These are phyloP conservation scores for Eulemur macaco DNA, from an alignment of 2,113 vertebrate genomes.

Conservation along the genomic window DNA sequence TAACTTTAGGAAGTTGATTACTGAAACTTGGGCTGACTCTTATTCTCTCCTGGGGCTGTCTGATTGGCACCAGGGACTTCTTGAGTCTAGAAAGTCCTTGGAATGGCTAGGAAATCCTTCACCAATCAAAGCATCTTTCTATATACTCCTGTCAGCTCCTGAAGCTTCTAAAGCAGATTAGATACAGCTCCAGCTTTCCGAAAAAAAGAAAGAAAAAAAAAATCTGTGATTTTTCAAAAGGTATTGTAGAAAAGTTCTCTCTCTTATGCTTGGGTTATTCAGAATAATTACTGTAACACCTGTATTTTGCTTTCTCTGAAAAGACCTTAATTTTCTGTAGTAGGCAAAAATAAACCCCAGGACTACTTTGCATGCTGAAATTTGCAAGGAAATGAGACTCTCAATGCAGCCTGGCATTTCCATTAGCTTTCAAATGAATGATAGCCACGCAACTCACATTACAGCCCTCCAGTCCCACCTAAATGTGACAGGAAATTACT, in stretches of 20 bases:
- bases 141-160: background rate
- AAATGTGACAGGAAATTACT: slow-evolving; percentile 19
- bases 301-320: slow-evolving; percentile 41
- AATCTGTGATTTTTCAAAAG: slow-evolving; percentile 36
- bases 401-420: background rate
- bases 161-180: slow-evolving; percentile 3
- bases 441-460: background rate
- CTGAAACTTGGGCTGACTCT: background rate
- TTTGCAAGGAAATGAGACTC: background rate
- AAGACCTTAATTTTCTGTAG: background rate
- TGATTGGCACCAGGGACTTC: background rate
- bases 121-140: background rate
- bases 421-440: slow-evolving; percentile 28
- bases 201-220: background rate
- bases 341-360: slow-evolving; percentile 41
- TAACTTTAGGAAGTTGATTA: slow-evolving; percentile 22
- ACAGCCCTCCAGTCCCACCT: background rate
- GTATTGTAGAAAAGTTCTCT: slow-evolving; percentile 11
- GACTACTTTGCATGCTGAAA: background rate
- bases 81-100: background rate
- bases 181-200: background rate
- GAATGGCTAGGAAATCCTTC: slow-evolving; percentile 1
- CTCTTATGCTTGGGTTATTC: slow-evolving; percentile 14
- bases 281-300: slow-evolving; percentile 51
- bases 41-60: background rate